Evolutionary conservation across 2,113 vertebrate genomes (phyloP).

Genomic region (Caranx ignobilis): DNA sequence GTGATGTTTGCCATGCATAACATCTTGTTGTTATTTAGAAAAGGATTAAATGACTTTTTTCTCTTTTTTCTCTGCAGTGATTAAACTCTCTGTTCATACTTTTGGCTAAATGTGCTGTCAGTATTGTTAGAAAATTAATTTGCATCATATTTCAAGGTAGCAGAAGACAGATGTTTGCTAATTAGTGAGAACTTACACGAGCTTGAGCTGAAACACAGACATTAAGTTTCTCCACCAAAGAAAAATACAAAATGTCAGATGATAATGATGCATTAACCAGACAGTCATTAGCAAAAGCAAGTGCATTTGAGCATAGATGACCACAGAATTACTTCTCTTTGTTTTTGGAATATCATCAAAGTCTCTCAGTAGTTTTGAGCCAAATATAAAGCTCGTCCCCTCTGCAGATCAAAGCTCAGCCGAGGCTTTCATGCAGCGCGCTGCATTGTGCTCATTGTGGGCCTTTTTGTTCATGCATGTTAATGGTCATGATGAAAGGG

Average conservation of each 20-base stretch:
- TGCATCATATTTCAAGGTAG: neutral
- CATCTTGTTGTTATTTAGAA: too few species aligned
- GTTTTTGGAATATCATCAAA: constrained; percentile 57
- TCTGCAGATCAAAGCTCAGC: constrained; percentile 65
- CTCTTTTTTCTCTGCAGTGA: neutral
- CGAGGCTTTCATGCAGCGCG: constrained; percentile 41
- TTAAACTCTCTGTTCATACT: neutral
- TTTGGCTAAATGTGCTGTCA: neutral
- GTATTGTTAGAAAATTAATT: too few species aligned
- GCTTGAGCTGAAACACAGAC: neutral
- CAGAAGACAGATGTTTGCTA: neutral
- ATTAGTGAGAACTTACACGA: neutral
- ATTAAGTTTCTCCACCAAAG: neutral
- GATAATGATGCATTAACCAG: neutral
- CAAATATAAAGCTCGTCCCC: constrained; percentile 40
- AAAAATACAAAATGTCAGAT: constrained; percentile 3
- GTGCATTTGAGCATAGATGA: constrained; percentile 35
- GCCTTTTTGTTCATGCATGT: constrained; percentile 62
- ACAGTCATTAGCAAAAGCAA: neutral
- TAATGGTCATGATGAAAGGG: constrained; percentile 66
- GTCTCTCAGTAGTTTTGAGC: constrained; percentile 29
- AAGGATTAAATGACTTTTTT: neutral
- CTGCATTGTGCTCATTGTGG: constrained; percentile 29
- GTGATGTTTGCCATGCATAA: too few species aligned
- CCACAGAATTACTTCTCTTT: constrained; percentile 1